Conservation (phyloP, 1,140 invertebrate species). For the Daktulosphaira vitifoliae region DNA sequence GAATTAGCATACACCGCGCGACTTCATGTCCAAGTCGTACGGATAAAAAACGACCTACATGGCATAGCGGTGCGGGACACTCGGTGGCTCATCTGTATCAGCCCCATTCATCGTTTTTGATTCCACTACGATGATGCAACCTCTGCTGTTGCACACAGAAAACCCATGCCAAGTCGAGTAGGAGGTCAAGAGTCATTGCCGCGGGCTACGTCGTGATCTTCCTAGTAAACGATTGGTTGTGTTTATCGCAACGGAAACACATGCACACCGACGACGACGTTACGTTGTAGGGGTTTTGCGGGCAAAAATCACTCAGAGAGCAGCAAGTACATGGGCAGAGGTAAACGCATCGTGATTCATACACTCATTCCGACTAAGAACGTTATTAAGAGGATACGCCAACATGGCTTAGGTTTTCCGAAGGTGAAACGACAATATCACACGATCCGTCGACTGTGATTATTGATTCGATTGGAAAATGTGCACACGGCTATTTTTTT, state of each 20-base stretch:
- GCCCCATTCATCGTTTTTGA: conserved; percentile 16
- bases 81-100: conserved; percentile 25
- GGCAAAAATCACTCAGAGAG: conserved; percentile 1
- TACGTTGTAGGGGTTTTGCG: neutral
- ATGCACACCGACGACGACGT: neutral
- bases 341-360: conserved; percentile 17
- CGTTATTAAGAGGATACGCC: neutral
- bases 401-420: neutral
- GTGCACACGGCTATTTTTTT: no score
- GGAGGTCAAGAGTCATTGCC: conserved; percentile 26
- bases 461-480: no score
- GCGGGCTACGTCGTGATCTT: conserved; percentile 27
- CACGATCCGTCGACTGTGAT: no score
- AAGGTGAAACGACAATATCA: no score
- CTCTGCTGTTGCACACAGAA: neutral
- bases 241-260: conserved; percentile 30
- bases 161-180: no score
- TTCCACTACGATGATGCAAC: conserved; percentile 12
- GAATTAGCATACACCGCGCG: conserved; percentile 11
- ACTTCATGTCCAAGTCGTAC: neutral
- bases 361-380: no score
- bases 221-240: conserved; percentile 24
- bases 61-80: no score
- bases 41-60: conserved; percentile 5
- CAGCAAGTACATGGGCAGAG: conserved; percentile 4